These are phyloP conservation scores for Epizoanthus fatuus DNA, from an alignment of 92 coral and sea anemone species.

Conservation along the genomic window DNA sequence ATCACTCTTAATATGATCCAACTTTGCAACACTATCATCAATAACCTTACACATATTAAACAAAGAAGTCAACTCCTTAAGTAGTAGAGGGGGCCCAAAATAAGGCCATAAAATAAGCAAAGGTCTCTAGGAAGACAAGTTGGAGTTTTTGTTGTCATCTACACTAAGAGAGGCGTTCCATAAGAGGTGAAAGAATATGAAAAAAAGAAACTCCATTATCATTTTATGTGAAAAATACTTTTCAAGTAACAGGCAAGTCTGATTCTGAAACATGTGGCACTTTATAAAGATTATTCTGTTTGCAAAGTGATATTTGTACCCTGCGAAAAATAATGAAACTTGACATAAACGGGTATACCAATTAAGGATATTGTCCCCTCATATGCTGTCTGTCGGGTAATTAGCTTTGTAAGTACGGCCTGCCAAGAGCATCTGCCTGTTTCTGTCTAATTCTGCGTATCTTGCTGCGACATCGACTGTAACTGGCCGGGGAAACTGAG, in stretches of 20 bases:
- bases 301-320: constrained; percentile 1
- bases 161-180: too few relatives aligned
- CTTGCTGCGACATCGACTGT: not conserved
- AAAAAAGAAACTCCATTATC: too few relatives aligned
- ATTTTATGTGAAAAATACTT: not conserved
- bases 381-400: constrained; percentile 2
- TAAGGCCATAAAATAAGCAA: too few relatives aligned
- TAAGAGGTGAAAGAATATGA: too few relatives aligned
- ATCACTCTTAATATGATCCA: too few relatives aligned
- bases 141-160: too few relatives aligned
- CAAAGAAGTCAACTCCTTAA: too few relatives aligned
- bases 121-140: too few relatives aligned
- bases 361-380: constrained; percentile 1
- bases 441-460: not conserved
- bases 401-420: constrained; percentile 11
- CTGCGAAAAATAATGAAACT: not conserved
- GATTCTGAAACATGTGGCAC: not conserved
- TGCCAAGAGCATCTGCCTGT: constrained; percentile 3
- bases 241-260: not conserved
- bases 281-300: not conserved
- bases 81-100: too few relatives aligned
- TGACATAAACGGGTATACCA: constrained; percentile 20
- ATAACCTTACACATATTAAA: too few relatives aligned
- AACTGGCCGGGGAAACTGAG: not conserved
- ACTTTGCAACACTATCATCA: too few relatives aligned